Base-by-base conservation (phyloP, 2,113 vertebrate genomes). In the Marmota monax region DNA sequence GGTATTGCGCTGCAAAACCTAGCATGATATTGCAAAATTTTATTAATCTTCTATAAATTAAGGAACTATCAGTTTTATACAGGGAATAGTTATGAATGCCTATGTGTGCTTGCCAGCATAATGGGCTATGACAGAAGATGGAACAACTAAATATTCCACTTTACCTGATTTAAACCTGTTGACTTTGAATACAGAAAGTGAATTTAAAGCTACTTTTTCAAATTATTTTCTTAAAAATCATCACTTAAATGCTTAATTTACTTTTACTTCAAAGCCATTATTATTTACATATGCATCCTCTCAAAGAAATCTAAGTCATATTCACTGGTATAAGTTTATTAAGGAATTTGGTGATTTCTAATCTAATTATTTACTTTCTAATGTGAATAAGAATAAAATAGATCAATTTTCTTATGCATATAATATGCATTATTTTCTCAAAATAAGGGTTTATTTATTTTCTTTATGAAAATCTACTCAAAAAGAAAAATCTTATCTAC, bases 1-100 rank as follows among this genome's bases (percentile, higher is more conserved):
- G 4, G 13, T 27, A 65, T 32, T 25, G 13, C 4, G 34, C 4
- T 6, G 17, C 10, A 56, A 65, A n/a, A 1, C 1, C 4, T 22
- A 29, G 13, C 4, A 4, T 29, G 34, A 53, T 63, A 2, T 10
- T 34, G 51, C 10, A 23, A 39, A 45, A 42, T 53, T 65, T 67
- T 27, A 10, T 69, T 7, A 27, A n/a, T 88, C 37, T 37, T 39
- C 72, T 69, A 3, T 34, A 37, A 27, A 14, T 67, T 25, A 25
- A 53, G 10, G 12, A 83, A 61, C 2, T 61, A 88, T 27, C 2
- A 18, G 9, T 69, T 77, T 58, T 48, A 69, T 58, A 25, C 13
- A 67, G 25, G 27, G 37, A 82, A 4, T 42, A 29, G 3, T 11
- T 32, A 12, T 61, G 77, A 70, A 39, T 39, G 22, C 69, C 17